Evolutionary conservation across 2,113 vertebrate genomes (phyloP).

Genomic region (Melanerpes formicivorus): DNA sequence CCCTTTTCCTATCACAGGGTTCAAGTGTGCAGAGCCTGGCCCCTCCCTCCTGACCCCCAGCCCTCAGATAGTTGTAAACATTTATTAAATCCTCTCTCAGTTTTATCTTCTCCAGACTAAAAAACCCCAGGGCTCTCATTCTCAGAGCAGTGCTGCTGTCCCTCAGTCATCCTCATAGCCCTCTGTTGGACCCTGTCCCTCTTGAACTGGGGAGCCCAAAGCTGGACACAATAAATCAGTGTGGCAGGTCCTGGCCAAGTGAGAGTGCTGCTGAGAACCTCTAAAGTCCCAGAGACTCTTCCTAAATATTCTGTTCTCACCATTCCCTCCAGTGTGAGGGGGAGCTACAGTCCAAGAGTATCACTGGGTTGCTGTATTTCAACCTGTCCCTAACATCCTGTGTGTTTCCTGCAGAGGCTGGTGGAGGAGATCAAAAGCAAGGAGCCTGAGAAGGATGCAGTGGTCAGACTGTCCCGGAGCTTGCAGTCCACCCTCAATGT

Average conservation of each 20-base stretch:
- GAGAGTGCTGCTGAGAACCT: not conserved
- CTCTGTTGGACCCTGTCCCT: too few relatives aligned
- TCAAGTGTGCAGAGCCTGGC: too few relatives aligned
- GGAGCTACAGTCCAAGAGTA: not conserved
- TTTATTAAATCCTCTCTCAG: too few relatives aligned
- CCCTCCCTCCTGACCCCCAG: too few relatives aligned
- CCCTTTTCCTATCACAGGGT: too few relatives aligned
- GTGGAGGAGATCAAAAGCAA: conserved; percentile 87
- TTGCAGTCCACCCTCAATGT: conserved; percentile 87
- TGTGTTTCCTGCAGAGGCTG: conserved; percentile 80
- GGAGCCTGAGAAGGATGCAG: conserved; percentile 79
- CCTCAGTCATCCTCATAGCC: too few relatives aligned
- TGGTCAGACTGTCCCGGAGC: conserved; percentile 81
- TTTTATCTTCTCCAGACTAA: too few relatives aligned
- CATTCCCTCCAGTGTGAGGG: not conserved
- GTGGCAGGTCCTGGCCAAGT: not conserved
- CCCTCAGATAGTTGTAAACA: too few relatives aligned
- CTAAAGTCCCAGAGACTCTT: not conserved
- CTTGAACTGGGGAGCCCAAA: too few relatives aligned
- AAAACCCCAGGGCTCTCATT: too few relatives aligned
- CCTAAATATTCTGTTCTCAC: not conserved
- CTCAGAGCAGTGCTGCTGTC: too few relatives aligned
- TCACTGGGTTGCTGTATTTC: not conserved
- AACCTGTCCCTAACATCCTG: not conserved
- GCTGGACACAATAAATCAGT: not conserved